Conservation (phyloP, 2,888 invertebrate genomes). For the Malthinus flaveolus region DNA sequence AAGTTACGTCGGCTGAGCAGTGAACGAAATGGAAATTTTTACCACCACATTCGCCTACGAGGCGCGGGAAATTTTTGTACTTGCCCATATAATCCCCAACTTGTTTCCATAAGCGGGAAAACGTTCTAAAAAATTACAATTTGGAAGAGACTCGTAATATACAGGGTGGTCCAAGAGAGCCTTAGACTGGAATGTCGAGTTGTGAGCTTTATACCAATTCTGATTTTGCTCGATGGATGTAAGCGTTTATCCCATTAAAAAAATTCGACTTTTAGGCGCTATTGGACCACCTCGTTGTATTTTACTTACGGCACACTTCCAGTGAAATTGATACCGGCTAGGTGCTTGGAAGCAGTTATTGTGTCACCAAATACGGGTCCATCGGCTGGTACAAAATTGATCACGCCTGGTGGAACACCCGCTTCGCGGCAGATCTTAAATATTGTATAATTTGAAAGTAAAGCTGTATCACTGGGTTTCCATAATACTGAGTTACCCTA, state of each 20-base stretch:
- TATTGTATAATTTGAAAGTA: constrained; percentile 93
- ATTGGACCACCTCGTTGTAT: neutral
- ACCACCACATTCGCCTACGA: constrained; percentile 97
- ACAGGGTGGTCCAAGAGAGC: too few relatives aligned
- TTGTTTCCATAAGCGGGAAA: constrained; percentile 89
- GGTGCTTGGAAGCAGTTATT: constrained; percentile 80
- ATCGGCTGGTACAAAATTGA: constrained; percentile 96
- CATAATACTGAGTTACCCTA: constrained; percentile 95
- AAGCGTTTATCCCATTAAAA: neutral
- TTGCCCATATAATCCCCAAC: constrained; percentile 84
- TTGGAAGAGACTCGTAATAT: neutral
- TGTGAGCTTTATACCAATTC: too few relatives aligned
- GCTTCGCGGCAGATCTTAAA: constrained; percentile 94
- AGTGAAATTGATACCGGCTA: constrained; percentile 97
- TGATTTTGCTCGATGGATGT: too few relatives aligned
- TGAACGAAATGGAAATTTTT: constrained; percentile 99
- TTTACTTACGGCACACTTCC: constrained; percentile 88
- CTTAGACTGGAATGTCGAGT: too few relatives aligned
- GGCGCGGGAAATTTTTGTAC: constrained; percentile 88
- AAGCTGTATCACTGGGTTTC: constrained; percentile 98
- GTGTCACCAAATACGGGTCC: constrained; percentile 94
- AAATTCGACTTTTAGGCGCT: neutral
- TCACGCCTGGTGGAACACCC: constrained; percentile 93
- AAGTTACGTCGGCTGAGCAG: constrained; percentile 80
- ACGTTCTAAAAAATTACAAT: constrained; percentile 65